Evolutionary conservation across 1,140 invertebrate genomes (phyloP), one percentile per base, ranked within the genome.

Genomic region (Drosophila kepulauana): DNA sequence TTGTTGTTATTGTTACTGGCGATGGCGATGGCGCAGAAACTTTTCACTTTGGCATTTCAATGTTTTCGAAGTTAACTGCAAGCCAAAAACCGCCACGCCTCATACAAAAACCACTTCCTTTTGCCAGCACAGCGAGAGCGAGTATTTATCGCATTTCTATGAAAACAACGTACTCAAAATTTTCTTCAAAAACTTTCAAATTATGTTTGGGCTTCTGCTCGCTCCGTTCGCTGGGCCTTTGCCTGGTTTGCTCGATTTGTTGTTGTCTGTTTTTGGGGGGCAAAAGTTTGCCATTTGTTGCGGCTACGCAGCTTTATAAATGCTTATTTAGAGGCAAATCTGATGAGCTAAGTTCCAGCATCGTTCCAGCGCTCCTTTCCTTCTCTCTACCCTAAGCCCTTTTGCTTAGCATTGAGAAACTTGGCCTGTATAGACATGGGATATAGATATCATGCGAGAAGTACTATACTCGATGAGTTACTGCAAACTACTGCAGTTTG

Each of bases 91-190:
- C 66, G 45, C 51, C 45, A 63, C 43, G 81, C 63, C 63, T 62
- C 72, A 75, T 48, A 57, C 59, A 49, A 63, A 25, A 63, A 75
- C 72, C 73, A 70, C 72, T 70, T 78, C 72, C 76, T 64, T 13
- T 41, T 6, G 48, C 25, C 45, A 33, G 30, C 8, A 33, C 30
- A 33, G 5, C 20, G 20, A 33, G 35, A 3, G 48, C 67, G 76
- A 84, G 80, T 84, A 88, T 88, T 88, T 88, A 89, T 88, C 84
- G 85, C 77, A 89, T 88, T 84, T 84, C 84, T 89, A 80, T 77
- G 85, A 88, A 89, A 88, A 88, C 81, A 88, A 89, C 84, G 81
- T 85, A 88, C 84, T 89, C 85, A 89, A 75, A 71, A 89, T 89
- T 88, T 88, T 73, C 77, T 64, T 48, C 64, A 72, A 73, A 88